A percentile compares a stretch with the other conserved stretches of the same genome.
phyloP scores from a whole-genome alignment of 2,797 vertebrate genomes.

The Tolypeutes matacus region DNA sequence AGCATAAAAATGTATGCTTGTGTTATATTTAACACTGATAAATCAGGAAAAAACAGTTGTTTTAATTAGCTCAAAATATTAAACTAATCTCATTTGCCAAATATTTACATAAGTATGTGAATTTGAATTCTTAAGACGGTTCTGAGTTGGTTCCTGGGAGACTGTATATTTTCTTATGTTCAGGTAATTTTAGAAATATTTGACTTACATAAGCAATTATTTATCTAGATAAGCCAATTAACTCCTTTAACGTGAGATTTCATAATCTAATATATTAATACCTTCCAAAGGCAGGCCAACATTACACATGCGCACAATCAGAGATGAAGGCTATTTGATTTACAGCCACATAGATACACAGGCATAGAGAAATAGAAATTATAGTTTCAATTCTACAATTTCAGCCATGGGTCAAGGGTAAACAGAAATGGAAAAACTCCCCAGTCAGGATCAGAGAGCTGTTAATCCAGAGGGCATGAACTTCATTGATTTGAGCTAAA shows the following conservation, averaged over 20 bases:
- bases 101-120: conserved; percentile 3
- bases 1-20: conserved; percentile 29
- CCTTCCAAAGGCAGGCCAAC: neutral
- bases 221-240: no score
- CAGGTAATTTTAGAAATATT: neutral
- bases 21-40: conserved; percentile 26
- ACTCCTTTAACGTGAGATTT: no score
- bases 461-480: neutral
- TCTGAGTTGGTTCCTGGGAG: neutral
- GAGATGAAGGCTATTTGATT: neutral
- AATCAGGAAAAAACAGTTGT: conserved; percentile 1
- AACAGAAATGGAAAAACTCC: neutral
- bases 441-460: neutral
- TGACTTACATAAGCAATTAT: no score
- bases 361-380: neutral
- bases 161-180: neutral
- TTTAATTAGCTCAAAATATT: conserved; percentile 35
- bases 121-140: conserved; percentile 32
- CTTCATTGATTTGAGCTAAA: neutral
- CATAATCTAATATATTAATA: neutral
- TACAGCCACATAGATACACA: neutral
- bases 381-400: neutral
- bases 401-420: neutral
- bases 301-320: neutral
- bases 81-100: conserved; percentile 24